Percentiles rank a stretch among this genome's conserved stretches.
These are phyloP conservation scores for Cheilosia vulpina DNA, from an alignment of 2,888 invertebrate genomes.

Conservation along the genomic window DNA sequence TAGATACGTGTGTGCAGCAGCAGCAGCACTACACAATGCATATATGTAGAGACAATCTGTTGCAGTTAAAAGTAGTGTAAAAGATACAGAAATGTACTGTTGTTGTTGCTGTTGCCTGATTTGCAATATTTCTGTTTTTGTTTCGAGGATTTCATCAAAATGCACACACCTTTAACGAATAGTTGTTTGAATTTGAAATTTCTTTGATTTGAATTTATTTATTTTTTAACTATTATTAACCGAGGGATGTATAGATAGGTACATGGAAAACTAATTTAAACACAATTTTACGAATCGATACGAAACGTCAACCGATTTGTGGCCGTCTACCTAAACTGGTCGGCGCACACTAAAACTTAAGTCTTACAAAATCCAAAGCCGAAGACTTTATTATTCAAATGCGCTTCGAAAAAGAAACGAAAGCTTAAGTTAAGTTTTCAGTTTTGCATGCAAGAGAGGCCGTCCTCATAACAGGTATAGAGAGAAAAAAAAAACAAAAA, in stretches of 20 bases:
- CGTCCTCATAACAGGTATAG: conserved; percentile 12
- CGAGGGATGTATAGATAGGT: conserved; percentile 7
- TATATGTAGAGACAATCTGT: conserved; percentile 20
- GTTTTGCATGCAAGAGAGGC: conserved; percentile 51
- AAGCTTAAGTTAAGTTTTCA: conserved; percentile 62
- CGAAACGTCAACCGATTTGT: conserved; percentile 79
- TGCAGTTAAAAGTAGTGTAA: conserved; percentile 49
- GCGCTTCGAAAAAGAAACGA: conserved; percentile 57
- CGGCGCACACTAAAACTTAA: conserved; percentile 84
- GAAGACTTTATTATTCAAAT: conserved; percentile 80
- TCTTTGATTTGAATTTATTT: neutral
- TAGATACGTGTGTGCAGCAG: conserved; percentile 44
- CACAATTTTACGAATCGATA: conserved; percentile 64
- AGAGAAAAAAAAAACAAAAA: conserved; percentile 3
- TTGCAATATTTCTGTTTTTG: neutral
- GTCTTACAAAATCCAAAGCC: conserved; percentile 79
- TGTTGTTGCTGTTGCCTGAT: conserved; percentile 13
- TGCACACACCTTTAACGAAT: conserved; percentile 47
- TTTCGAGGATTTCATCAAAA: neutral
- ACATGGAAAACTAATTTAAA: conserved; percentile 37
- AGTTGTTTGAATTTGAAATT: neutral
- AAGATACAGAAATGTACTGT: conserved; percentile 27
- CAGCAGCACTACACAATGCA: conserved; percentile 47
- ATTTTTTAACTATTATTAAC: conserved; percentile 24
- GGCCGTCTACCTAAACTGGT: conserved; percentile 84